A percentile compares a stretch with the other conserved stretches of the same genome.
phyloP scores from a whole-genome alignment of 2,113 vertebrate genomes.

The Collichthys lucidus region DNA sequence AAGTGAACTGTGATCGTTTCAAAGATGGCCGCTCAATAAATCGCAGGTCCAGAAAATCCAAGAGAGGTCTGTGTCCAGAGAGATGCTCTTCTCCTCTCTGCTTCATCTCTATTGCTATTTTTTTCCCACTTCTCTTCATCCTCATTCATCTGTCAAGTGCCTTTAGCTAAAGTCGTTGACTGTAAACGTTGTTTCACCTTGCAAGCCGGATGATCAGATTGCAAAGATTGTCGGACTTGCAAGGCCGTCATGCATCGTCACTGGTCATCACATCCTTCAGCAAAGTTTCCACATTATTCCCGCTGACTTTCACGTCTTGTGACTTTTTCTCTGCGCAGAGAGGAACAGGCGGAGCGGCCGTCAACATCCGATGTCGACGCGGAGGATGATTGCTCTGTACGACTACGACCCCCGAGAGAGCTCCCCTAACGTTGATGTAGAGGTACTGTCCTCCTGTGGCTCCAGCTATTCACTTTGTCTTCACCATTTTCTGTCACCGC shows the following conservation, averaged over 20 bases:
- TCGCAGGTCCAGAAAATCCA: slow-evolving; percentile 90
- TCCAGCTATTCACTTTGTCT: slow-evolving; percentile 27
- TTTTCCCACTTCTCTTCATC: slow-evolving; percentile 15
- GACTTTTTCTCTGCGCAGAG: slow-evolving; percentile 81
- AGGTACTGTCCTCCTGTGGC: slow-evolving; percentile 83
- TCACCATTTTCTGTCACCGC: slow-evolving; percentile 32
- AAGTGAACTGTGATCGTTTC: slow-evolving; percentile 89
- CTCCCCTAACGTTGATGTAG: slow-evolving; percentile 96
- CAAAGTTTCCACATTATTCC: neutral
- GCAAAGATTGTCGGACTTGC: slow-evolving; percentile 3
- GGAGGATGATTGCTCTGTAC: slow-evolving; percentile 95
- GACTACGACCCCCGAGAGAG: slow-evolving; percentile 97
- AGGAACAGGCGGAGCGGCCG: slow-evolving; percentile 87
- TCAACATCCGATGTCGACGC: slow-evolving; percentile 82
- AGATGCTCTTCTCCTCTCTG: slow-evolving; percentile 56
- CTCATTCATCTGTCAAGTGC: slow-evolving; percentile 25
- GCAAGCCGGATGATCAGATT: neutral
- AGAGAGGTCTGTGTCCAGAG: slow-evolving; percentile 87
- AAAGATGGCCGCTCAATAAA: slow-evolving; percentile 89
- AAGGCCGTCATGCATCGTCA: neutral
- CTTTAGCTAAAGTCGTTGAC: neutral
- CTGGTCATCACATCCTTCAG: slow-evolving; percentile 20
- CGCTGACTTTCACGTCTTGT: neutral
- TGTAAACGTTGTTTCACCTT: slow-evolving; percentile 5
- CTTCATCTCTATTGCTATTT: slow-evolving; percentile 33